These are phyloP conservation scores for Mormyrus hasselquistii DNA, from an alignment of 2,797 vertebrate genomes.

Conservation along the genomic window DNA sequence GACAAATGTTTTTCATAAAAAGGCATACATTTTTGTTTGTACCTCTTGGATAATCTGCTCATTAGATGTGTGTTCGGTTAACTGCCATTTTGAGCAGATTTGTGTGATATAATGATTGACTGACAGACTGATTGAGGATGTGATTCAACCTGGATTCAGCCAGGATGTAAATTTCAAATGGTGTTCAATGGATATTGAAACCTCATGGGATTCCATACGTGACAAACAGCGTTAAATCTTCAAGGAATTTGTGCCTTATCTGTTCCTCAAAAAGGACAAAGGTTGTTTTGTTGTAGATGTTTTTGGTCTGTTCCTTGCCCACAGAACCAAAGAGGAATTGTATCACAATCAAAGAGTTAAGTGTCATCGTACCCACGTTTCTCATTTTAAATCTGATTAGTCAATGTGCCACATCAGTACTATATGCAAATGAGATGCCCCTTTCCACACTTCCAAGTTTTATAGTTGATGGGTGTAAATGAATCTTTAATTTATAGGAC, in stretches of 20 bases:
- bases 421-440: not conserved
- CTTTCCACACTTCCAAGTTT: not conserved
- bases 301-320: not conserved
- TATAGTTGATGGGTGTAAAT: conserved; percentile 10
- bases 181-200: not conserved
- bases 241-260: not conserved
- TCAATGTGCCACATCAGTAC: not conserved
- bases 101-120: not conserved
- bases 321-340: not conserved
- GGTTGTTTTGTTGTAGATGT: not conserved
- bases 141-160: not conserved
- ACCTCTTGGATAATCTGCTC: not conserved
- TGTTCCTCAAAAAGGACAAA: not conserved
- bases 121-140: not conserved
- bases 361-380: not conserved
- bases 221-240: not conserved
- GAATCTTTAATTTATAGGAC: not conserved
- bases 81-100: not conserved
- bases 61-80: not conserved
- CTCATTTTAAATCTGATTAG: not conserved
- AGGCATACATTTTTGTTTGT: not conserved
- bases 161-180: not conserved
- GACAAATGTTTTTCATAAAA: not conserved
- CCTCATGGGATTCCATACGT: not conserved
- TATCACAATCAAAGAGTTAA: not conserved